Conservation (phyloP, 1,140 invertebrate genomes). For the Penaeus vannamei region DNA sequence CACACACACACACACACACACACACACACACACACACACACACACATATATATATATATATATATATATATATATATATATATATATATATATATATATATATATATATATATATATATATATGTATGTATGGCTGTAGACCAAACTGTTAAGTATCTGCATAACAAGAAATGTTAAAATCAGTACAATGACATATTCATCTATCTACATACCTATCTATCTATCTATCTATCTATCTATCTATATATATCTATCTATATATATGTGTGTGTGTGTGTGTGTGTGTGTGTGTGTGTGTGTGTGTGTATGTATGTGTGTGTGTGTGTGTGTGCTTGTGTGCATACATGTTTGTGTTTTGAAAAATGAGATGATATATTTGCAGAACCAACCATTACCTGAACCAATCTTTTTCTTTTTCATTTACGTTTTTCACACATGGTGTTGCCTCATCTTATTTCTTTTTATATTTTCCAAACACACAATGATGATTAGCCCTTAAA, state of each 20-base stretch:
- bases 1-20: not conserved
- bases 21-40: not conserved
- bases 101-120: constrained; percentile 41
- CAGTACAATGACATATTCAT: too few species aligned
- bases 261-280: constrained; percentile 45
- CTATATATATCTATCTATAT: not conserved
- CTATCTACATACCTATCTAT: not conserved
- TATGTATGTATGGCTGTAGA: constrained; percentile 16
- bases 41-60: constrained; percentile 44
- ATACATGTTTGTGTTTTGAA: not conserved
- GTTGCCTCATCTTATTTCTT: too few species aligned
- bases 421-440: too few species aligned
- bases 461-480: too few species aligned
- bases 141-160: not conserved
- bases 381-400: too few species aligned
- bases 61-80: constrained; percentile 32
- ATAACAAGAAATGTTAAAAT: not conserved
- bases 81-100: constrained; percentile 30
- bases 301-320: constrained; percentile 45
- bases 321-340: constrained; percentile 23
- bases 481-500: too few species aligned
- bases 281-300: constrained; percentile 50
- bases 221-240: not conserved
- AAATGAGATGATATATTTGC: not conserved
- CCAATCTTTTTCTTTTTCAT: too few species aligned